Conservation (phyloP, 2,888 invertebrate species). For the Spodoptera picta region DNA sequence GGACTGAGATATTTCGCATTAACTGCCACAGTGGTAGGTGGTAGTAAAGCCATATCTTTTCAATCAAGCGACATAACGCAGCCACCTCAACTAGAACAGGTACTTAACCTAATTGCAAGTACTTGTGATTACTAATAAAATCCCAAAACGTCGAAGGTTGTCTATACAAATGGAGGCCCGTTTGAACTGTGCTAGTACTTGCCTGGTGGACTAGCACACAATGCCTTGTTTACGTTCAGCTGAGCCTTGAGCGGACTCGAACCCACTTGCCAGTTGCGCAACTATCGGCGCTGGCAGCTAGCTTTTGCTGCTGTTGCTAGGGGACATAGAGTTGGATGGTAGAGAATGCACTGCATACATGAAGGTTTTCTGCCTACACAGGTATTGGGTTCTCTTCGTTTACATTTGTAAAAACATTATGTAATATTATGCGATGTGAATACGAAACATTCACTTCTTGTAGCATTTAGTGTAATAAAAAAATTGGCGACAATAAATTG, state of each 20-base stretch:
- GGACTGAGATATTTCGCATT: conserved; percentile 30
- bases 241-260: conserved; percentile 73
- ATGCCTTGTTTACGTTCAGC: conserved; percentile 71
- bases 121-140: conserved; percentile 33
- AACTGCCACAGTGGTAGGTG: conserved; percentile 35
- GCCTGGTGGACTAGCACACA: conserved; percentile 53
- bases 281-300: conserved; percentile 67
- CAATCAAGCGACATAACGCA: conserved; percentile 18
- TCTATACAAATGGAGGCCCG: conserved; percentile 25
- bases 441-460: too few species aligned
- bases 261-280: conserved; percentile 78
- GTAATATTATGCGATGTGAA: too few species aligned
- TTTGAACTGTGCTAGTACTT: conserved; percentile 27
- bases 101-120: conserved; percentile 36
- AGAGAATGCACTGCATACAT: neutral
- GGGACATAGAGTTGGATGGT: conserved; percentile 57
- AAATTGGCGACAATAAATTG: too few species aligned
- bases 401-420: too few species aligned
- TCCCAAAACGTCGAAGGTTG: conserved; percentile 44
- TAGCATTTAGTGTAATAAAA: too few species aligned
- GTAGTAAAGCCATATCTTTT: conserved; percentile 30
- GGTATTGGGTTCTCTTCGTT: too few species aligned
- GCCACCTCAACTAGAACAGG: conserved; percentile 14
- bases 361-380: conserved; percentile 28
- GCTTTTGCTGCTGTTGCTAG: conserved; percentile 77